Evolutionary conservation across 2,113 vertebrate genomes (phyloP).

Genomic region (Ciconia stormi): DNA sequence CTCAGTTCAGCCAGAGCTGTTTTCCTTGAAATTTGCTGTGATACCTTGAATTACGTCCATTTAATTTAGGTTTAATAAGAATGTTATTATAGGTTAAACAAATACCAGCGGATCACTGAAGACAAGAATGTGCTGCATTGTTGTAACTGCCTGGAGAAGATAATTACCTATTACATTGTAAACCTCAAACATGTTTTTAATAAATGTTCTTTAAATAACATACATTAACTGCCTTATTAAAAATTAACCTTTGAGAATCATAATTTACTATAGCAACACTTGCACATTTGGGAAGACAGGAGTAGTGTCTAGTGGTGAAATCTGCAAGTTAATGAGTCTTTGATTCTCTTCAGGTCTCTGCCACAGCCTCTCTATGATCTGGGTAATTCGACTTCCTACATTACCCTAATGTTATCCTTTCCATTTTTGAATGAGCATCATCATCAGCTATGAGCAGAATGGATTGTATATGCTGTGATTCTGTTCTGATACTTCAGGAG

Average conservation of each 20-base stretch:
- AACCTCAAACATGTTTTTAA: constrained; percentile 53
- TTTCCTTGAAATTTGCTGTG: neutral
- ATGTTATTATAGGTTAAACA: constrained; percentile 25
- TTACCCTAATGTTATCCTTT: neutral
- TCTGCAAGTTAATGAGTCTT: neutral
- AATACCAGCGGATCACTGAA: constrained; percentile 4
- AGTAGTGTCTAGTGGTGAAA: neutral
- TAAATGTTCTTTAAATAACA: constrained; percentile 66
- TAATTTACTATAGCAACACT: neutral
- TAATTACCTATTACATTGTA: constrained; percentile 64
- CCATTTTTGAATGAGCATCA: neutral
- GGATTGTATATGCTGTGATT: rapidly evolving
- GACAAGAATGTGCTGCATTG: constrained; percentile 26
- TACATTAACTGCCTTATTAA: constrained; percentile 49
- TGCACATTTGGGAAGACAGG: neutral
- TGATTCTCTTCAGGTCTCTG: neutral
- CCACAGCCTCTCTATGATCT: neutral
- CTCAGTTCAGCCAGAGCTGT: neutral
- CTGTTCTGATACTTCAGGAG: neutral
- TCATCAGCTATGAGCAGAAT: neutral
- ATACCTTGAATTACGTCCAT: neutral
- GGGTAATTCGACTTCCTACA: neutral
- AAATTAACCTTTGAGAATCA: constrained; percentile 65
- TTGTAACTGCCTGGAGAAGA: constrained; percentile 43
- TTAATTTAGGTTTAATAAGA: constrained; percentile 11